A percentile compares a stretch with the other conserved stretches of the same genome.
These are phyloP conservation scores for Phyllotis vaccarum DNA, from an alignment of 2,797 vertebrate genomes.

Conservation along the genomic window DNA sequence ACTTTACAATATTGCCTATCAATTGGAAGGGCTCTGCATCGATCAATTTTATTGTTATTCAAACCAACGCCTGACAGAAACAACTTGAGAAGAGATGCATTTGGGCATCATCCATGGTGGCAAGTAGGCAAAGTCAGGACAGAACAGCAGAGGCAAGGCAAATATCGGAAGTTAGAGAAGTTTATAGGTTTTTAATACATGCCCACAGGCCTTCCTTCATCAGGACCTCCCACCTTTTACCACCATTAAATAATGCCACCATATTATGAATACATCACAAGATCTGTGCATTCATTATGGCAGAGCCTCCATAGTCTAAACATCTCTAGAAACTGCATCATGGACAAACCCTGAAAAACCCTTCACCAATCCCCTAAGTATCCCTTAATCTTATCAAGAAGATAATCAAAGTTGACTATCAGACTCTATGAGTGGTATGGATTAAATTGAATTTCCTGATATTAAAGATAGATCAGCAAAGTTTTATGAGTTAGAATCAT, in stretches of 20 bases:
- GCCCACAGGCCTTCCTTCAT: neutral
- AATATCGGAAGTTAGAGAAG: neutral
- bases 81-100: neutral
- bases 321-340: neutral
- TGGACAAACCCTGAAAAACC: neutral
- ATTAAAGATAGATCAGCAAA: neutral
- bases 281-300: neutral
- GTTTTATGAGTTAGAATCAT: conserved; percentile 42
- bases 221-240: no score
- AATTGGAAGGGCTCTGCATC: neutral
- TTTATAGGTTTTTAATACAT: neutral
- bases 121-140: neutral
- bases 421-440: neutral
- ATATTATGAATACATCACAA: neutral
- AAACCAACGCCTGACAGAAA: neutral
- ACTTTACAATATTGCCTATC: neutral
- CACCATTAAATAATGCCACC: neutral
- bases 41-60: neutral
- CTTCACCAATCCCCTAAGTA: neutral
- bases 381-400: neutral
- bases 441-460: conserved; percentile 36
- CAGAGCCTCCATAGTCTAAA: neutral
- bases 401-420: neutral
- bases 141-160: neutral
- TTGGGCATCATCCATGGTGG: neutral